phyloP scores from a whole-genome alignment of 2,888 invertebrate species.

The Philhelius pedissequus region DNA sequence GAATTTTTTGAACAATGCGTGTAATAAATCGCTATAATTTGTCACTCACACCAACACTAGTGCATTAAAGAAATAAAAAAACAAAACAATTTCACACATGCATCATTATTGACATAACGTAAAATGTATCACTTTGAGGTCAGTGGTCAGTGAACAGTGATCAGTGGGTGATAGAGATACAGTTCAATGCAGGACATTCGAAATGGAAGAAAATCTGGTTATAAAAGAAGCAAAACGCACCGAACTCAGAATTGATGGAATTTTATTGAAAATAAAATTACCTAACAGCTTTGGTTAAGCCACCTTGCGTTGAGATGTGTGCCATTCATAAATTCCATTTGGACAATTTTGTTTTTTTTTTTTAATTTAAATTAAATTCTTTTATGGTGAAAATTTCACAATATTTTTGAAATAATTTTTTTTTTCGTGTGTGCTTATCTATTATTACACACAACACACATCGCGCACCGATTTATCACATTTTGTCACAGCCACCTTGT shows the following conservation, averaged over 20 bases:
- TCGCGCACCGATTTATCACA: constrained; percentile 43
- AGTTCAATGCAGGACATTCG: not conserved
- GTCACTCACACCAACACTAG: not conserved
- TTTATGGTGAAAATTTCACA: not conserved
- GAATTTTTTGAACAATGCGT: not conserved
- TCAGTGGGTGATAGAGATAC: too few species aligned
- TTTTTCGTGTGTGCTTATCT: not conserved
- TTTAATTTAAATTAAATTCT: not conserved
- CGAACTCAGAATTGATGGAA: not conserved
- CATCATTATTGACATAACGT: not conserved
- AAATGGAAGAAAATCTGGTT: not conserved
- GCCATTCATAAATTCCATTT: constrained; percentile 78
- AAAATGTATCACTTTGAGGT: not conserved
- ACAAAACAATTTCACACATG: not conserved
- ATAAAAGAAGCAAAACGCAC: not conserved
- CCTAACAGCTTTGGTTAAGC: constrained; percentile 78
- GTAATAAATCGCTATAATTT: not conserved
- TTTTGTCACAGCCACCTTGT: constrained; percentile 21
- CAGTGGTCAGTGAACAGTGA: not conserved
- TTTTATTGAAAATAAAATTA: constrained; percentile 70
- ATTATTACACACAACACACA: constrained; percentile 28
- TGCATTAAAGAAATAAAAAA: not conserved
- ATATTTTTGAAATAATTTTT: not conserved
- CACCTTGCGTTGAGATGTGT: constrained; percentile 78
- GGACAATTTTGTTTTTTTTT: constrained; percentile 53